Conservation (phyloP, 2,797 vertebrate genomes). For the Eidolon dupreanum region DNA sequence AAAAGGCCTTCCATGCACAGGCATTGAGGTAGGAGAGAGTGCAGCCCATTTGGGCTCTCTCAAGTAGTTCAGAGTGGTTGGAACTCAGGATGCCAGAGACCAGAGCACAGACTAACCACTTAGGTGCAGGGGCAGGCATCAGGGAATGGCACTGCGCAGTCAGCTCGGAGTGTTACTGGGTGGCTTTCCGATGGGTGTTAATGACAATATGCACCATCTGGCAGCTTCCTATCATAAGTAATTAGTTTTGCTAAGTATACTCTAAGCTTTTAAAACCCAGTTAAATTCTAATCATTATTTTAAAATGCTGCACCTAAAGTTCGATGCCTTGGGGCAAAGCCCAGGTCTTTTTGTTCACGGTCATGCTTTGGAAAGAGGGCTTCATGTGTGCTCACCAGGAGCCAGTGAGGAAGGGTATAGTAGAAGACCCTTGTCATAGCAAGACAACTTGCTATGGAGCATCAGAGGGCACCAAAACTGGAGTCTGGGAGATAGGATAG, state of each 20-base stretch:
- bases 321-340: not conserved
- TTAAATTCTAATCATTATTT: not conserved
- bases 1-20: not conserved
- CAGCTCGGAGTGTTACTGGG: not conserved
- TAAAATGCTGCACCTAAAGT: not conserved
- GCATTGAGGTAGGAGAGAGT: not conserved
- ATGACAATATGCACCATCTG: not conserved
- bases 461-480: not conserved
- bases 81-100: not conserved
- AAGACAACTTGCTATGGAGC: not conserved
- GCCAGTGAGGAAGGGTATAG: not conserved
- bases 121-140: not conserved
- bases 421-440: not conserved
- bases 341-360: not conserved
- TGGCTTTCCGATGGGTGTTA: not conserved
- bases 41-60: not conserved
- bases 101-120: not conserved
- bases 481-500: not conserved
- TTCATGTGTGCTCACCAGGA: not conserved
- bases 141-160: not conserved
- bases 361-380: not conserved
- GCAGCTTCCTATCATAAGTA: not conserved
- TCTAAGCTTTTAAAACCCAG: not conserved
- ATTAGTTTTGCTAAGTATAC: conserved; percentile 19
- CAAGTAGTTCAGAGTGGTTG: not conserved